Evolutionary conservation across 23 tunicate genomes (phyloP).

Genomic region (Ascidia mentula): DNA sequence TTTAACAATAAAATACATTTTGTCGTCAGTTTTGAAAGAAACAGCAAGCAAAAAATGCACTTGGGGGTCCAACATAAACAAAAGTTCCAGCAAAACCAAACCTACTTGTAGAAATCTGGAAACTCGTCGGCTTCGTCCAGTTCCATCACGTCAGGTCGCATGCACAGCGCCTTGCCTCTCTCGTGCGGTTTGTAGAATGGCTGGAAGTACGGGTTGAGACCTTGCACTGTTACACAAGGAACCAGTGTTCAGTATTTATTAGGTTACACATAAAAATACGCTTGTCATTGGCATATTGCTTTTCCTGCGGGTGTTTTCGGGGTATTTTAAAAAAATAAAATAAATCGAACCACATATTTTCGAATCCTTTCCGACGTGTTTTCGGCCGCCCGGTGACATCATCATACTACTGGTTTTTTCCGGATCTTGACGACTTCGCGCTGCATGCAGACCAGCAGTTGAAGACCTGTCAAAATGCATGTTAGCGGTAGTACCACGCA

Average conservation of each 20-base stretch:
- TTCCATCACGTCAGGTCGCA: constrained; percentile 95
- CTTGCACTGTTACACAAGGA: constrained; percentile 29
- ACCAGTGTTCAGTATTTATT: background rate
- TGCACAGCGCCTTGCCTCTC: constrained; percentile 80
- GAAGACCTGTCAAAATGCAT: too few species aligned
- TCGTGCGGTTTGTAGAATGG: constrained; percentile 93
- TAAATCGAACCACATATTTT: background rate
- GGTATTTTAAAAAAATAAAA: too few species aligned
- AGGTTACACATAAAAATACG: background rate
- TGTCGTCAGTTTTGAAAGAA: too few species aligned
- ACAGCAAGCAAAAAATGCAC: too few species aligned
- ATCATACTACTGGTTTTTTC: constrained; percentile 25
- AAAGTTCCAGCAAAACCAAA: too few species aligned
- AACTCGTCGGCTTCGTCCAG: constrained; percentile 93
- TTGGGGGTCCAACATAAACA: too few species aligned
- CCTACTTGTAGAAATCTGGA: constrained; percentile 60
- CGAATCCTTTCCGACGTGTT: constrained; percentile 33
- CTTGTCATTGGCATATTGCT: too few species aligned
- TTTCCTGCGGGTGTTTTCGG: too few species aligned
- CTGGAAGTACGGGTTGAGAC: constrained; percentile 61
- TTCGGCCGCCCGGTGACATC: constrained; percentile 85
- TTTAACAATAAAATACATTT: too few species aligned
- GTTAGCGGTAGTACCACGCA: too few species aligned
- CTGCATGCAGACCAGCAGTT: background rate
- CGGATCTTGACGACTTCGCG: background rate